Evolutionary conservation across 2,888 invertebrate species (phyloP), one percentile per base, ranked within the genome.

Genomic region (Criorhina ranunculi): DNA sequence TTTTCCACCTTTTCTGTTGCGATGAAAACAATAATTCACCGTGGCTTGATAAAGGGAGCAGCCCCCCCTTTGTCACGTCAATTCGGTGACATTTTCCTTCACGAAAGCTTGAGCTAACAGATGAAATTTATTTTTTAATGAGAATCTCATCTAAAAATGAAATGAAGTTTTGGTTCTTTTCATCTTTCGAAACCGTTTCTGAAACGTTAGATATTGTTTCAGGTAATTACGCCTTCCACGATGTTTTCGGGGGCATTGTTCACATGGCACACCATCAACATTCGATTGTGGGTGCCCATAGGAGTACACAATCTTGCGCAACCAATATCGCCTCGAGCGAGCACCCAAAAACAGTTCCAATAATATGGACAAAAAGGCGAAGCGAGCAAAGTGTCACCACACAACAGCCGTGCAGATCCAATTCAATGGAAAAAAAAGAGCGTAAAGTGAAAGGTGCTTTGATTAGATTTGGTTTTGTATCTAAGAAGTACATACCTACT

Each of bases 391-490:
- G 17, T 51, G 51, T 62, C 60, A 44, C 75, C 33, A 44, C 5
- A 24, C 11, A 59, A 29, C n/a, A 24, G 33, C 9, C 24, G 24
- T 19, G n/a, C 29, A 29, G 17, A 46, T 59, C 46, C 44, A 53
- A 60, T 60, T 60, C 67, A 35, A 53, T 15, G 31, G 2, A 57
- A 15, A 51, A 76, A 75, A 49, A 55, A 31, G 55, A 69, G 40
- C 66, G 42, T 40, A 67, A 82, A 82, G 82, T 78, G 82, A 82
- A 82, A 82, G 82, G 82, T 60, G 67, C 60, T 72, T 72, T 66
- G 82, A 82, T 82, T 82, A 77, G 59, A 77, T 70, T 70, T 53
- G 31, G 64, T 31, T 72, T 66, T 8, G n/a, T 59, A 40, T 44
- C 69, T 35, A 77, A 51, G 55, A 69, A 62, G 77, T 62, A 53